phyloP scores from a whole-genome alignment of 1,140 invertebrate species.

The Bombus waltoni region DNA sequence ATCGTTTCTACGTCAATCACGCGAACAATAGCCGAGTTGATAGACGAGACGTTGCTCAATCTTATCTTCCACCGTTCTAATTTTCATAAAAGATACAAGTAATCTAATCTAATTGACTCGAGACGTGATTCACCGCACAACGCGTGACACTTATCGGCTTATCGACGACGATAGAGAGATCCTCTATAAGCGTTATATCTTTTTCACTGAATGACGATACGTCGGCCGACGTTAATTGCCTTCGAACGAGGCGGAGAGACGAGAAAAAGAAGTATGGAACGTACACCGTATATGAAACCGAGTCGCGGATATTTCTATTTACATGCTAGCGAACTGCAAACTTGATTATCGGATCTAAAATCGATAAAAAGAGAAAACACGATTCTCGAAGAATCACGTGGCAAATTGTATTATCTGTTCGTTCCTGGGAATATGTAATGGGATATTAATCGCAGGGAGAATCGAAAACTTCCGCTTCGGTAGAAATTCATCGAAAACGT shows the following conservation, averaged over 20 bases:
- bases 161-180: not conserved
- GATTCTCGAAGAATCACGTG: too few relatives aligned
- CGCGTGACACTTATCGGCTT: not conserved
- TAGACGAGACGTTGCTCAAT: too few relatives aligned
- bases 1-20: not conserved
- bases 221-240: not conserved
- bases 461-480: not conserved
- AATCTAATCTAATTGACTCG: slow-evolving; percentile 8
- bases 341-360: too few relatives aligned
- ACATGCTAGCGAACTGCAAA: too few relatives aligned
- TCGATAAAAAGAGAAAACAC: too few relatives aligned
- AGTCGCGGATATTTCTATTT: not conserved
- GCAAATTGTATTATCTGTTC: too few relatives aligned
- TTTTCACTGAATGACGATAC: not conserved
- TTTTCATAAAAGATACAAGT: not conserved
- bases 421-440: too few relatives aligned
- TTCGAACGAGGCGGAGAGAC: not conserved
- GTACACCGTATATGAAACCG: not conserved
- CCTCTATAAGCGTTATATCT: not conserved
- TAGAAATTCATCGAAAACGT: not conserved
- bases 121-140: not conserved
- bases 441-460: not conserved
- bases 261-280: not conserved
- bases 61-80: not conserved
- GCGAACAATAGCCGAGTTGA: too few relatives aligned